These are phyloP conservation scores for Stegodyphus dumicola DNA, from an alignment of 1,140 invertebrate species.

Conservation along the genomic window DNA sequence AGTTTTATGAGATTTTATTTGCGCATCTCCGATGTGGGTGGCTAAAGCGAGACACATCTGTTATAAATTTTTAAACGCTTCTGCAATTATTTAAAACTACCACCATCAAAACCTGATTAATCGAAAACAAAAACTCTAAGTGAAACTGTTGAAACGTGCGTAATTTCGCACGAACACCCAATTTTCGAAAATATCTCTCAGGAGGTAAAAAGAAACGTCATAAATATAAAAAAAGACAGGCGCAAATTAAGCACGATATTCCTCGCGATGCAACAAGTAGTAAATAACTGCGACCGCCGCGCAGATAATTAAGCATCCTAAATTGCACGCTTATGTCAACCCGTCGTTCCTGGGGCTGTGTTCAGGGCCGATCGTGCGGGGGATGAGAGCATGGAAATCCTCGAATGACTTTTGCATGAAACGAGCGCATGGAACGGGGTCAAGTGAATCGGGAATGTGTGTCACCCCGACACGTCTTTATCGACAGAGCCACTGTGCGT, in stretches of 20 bases:
- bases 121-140: too few relatives aligned
- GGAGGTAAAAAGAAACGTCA: too few relatives aligned
- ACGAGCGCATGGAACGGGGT: constrained; percentile 38
- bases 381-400: constrained; percentile 5
- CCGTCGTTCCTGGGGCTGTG: not conserved
- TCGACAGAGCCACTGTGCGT: not conserved
- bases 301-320: not conserved
- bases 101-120: too few relatives aligned
- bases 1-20: too few relatives aligned
- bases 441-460: constrained; percentile 43
- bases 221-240: not conserved
- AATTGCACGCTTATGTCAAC: constrained; percentile 4
- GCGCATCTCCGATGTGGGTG: too few relatives aligned
- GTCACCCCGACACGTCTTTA: constrained; percentile 30
- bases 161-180: too few relatives aligned
- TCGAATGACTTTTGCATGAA: constrained; percentile 10
- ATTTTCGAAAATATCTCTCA: too few relatives aligned
- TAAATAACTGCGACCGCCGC: not conserved
- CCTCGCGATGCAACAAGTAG: not conserved
- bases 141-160: too few relatives aligned
- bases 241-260: not conserved
- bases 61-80: too few relatives aligned
- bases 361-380: constrained; percentile 35
- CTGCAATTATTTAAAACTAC: too few relatives aligned
- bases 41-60: too few relatives aligned